phyloP scores from a whole-genome alignment of 2,888 invertebrate species.

The Sminthurinus aureus region DNA sequence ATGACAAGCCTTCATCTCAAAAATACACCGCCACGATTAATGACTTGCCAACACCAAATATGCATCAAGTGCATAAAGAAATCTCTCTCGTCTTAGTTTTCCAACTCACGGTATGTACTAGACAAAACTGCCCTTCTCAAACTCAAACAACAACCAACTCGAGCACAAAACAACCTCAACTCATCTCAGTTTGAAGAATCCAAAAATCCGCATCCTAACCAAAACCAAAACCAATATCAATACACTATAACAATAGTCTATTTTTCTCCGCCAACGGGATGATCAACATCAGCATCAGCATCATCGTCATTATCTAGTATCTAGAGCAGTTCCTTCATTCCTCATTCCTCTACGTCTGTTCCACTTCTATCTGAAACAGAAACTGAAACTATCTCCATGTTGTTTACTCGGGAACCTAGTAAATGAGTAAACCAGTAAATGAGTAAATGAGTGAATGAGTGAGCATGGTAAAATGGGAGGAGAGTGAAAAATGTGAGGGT shows the following conservation, averaged over 20 bases:
- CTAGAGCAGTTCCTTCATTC: no score
- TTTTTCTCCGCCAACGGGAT: conserved; percentile 62
- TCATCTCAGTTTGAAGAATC: no score
- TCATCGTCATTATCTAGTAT: no score
- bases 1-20: conserved; percentile 61
- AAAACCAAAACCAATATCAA: conserved; percentile 62
- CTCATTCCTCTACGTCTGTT: no score
- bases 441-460: conserved; percentile 39
- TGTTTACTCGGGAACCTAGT: no score
- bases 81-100: conserved; percentile 21
- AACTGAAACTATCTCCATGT: no score
- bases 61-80: conserved; percentile 56
- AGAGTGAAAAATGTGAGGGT: conserved; percentile 25
- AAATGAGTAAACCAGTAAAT: no score
- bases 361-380: no score
- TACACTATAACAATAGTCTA: no score
- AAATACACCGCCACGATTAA: conserved; percentile 60
- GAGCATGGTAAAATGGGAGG: conserved; percentile 29
- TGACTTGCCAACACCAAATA: conserved; percentile 61
- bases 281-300: neutral
- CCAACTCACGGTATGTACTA: neutral
- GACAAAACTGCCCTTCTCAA: conserved; percentile 47
- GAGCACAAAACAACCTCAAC: conserved; percentile 46
- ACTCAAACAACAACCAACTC: conserved; percentile 48
- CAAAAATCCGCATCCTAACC: conserved; percentile 58